Base-by-base conservation (phyloP, 2,888 invertebrate species). In the Mythimna lalbum region DNA sequence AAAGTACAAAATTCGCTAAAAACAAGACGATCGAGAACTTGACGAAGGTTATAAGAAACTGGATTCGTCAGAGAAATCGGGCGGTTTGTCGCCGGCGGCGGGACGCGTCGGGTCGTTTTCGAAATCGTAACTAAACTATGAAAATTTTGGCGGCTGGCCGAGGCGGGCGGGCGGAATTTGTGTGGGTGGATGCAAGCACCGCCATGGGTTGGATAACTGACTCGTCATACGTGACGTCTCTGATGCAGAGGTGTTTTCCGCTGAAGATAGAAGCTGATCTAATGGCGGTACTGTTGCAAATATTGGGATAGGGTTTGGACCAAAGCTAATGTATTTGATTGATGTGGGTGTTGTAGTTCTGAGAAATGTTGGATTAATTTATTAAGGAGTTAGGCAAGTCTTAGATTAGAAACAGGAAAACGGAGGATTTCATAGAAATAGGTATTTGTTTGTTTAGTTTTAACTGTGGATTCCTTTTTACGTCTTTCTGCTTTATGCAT, bases 31-130 rank as follows among this genome's bases (percentile, higher is more conserved):
- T 91, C 92, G 90, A 93, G 94, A 92, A 92, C 89, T 92, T 90
- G 92, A 92, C 93, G 90, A 93, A 93, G 90, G 85, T 88, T 90
- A 88, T 86, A 85, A 88, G 89, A 91, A 93, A 93, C 90, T 92
- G 89, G 88, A 91, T 93, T 94, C 92, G 92, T 90, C 81, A 86
- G 92, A 93, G 93, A 92, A 91, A 91, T 93, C 93, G 93, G 91
- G 87, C 89, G 87, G 91, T 82, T 90, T 90, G 90, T 94, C 94
- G 94, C 95, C 96, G 95, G 95, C 95, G 95, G 94, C 93, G 95
- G 93, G 93, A 95, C 95, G 94, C 95, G 96, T 95, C 96, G 96
- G 96, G 94, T 96, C 96, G 96, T 96, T 96, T 95, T 96, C 96
- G 96, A 94, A 95, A 95, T 96, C 95, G 96, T 95, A 95, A 95